These are phyloP conservation scores for Polyommatus icarus DNA, from an alignment of 2,888 invertebrate species.

Conservation along the genomic window DNA sequence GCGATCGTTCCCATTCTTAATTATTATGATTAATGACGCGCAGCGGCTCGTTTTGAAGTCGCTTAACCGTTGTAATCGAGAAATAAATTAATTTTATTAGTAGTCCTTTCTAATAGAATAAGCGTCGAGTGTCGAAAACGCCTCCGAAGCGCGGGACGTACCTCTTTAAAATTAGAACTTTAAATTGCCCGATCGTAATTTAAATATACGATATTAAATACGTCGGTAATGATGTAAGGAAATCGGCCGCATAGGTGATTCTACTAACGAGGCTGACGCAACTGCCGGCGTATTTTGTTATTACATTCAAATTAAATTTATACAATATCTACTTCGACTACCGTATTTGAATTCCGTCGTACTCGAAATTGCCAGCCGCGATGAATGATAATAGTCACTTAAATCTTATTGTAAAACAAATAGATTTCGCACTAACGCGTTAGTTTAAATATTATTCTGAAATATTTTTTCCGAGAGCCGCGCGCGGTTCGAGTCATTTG, in stretches of 20 bases:
- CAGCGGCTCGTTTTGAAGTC: constrained; percentile 72
- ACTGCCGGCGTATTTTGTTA: background rate
- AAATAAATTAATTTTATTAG: constrained; percentile 79
- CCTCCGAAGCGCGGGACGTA: constrained; percentile 60
- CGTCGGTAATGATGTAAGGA: constrained; percentile 61
- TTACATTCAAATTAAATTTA: background rate
- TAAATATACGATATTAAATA: constrained; percentile 68
- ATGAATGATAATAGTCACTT: constrained; percentile 49
- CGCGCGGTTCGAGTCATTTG: constrained; percentile 42
- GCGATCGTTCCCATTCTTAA: constrained; percentile 75
- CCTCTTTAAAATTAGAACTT: constrained; percentile 74
- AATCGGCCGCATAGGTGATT: constrained; percentile 59
- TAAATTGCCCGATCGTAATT: constrained; percentile 74
- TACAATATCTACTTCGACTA: constrained; percentile 38
- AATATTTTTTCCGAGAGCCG: constrained; percentile 62
- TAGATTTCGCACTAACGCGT: constrained; percentile 72
- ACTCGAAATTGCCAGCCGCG: constrained; percentile 29
- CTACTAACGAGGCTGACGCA: constrained; percentile 61
- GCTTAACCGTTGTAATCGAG: constrained; percentile 74
- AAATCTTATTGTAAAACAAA: constrained; percentile 72
- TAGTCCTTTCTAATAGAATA: constrained; percentile 76
- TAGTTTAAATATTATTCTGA: constrained; percentile 70
- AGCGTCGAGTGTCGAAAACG: constrained; percentile 51
- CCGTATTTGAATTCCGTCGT: constrained; percentile 37
- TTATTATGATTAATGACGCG: constrained; percentile 78